phyloP scores from a whole-genome alignment of 2,113 vertebrate species.

The Campylomormyrus numenius region DNA sequence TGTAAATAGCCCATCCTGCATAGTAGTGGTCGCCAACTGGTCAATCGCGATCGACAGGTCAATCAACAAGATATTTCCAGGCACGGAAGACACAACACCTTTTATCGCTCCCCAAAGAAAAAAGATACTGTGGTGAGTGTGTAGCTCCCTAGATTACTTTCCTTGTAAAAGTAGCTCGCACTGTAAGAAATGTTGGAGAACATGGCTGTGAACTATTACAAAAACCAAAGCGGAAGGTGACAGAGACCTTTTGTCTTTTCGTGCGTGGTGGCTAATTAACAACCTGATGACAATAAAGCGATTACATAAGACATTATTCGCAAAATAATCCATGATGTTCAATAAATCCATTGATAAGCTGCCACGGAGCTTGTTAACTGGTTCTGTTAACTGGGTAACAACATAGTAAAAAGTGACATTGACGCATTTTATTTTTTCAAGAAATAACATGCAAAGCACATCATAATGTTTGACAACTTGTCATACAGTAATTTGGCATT shows the following conservation, averaged over 20 bases:
- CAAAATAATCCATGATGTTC: background rate
- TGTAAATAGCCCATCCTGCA: background rate
- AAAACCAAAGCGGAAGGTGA: background rate
- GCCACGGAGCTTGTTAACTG: background rate
- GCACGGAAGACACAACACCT: background rate
- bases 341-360: background rate
- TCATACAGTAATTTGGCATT: constrained; percentile 25
- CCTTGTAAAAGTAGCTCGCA: background rate
- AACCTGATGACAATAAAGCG: background rate
- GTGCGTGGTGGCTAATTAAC: background rate
- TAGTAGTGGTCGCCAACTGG: background rate
- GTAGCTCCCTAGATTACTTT: background rate
- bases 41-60: background rate
- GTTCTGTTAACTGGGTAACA: background rate
- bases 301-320: background rate
- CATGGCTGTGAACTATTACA: background rate
- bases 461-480: background rate
- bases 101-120: background rate
- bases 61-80: background rate
- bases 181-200: background rate
- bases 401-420: background rate
- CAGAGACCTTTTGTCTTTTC: background rate
- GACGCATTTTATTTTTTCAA: background rate
- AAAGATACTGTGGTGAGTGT: background rate
- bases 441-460: background rate